Evolutionary conservation across 2,888 invertebrate genomes (phyloP).

Genomic region (Incurvaria masculella): DNA sequence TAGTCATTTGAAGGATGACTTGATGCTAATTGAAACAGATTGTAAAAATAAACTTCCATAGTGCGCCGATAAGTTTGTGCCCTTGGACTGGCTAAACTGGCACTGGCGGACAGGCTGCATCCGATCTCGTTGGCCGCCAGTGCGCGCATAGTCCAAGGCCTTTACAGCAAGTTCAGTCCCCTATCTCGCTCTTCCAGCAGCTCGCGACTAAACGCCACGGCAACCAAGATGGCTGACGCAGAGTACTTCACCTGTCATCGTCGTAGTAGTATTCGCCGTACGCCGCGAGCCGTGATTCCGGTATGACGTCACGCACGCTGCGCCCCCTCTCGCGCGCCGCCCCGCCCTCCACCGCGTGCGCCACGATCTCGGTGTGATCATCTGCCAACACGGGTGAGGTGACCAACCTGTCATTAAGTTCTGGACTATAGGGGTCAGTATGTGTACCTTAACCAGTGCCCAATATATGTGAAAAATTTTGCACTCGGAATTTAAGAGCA

Average conservation of each 20-base stretch:
- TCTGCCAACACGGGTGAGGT: too few relatives aligned
- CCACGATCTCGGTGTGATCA: too few relatives aligned
- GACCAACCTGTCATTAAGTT: too few relatives aligned
- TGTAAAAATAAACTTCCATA: constrained; percentile 3
- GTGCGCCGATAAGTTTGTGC: constrained; percentile 4
- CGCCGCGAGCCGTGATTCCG: constrained; percentile 59
- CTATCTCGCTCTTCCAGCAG: not conserved
- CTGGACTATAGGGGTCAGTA: constrained; percentile 33
- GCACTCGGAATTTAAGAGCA: not conserved
- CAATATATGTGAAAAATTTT: constrained; percentile 26
- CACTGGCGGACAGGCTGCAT: not conserved
- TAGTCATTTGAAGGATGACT: constrained; percentile 5
- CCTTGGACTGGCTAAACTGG: not conserved
- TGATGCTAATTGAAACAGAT: constrained; percentile 2
- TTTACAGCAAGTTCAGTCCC: not conserved
- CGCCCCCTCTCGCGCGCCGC: constrained; percentile 21
- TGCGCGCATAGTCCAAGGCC: not conserved
- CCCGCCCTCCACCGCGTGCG: too few relatives aligned
- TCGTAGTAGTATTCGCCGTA: constrained; percentile 58
- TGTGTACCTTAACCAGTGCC: constrained; percentile 34
- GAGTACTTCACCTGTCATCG: constrained; percentile 47
- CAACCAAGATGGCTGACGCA: constrained; percentile 3
- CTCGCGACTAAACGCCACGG: not conserved
- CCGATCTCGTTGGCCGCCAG: not conserved
- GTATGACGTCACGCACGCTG: constrained; percentile 62